phyloP scores from a whole-genome alignment of 2,113 vertebrate genomes.

The Eudyptes chrysolophus region DNA sequence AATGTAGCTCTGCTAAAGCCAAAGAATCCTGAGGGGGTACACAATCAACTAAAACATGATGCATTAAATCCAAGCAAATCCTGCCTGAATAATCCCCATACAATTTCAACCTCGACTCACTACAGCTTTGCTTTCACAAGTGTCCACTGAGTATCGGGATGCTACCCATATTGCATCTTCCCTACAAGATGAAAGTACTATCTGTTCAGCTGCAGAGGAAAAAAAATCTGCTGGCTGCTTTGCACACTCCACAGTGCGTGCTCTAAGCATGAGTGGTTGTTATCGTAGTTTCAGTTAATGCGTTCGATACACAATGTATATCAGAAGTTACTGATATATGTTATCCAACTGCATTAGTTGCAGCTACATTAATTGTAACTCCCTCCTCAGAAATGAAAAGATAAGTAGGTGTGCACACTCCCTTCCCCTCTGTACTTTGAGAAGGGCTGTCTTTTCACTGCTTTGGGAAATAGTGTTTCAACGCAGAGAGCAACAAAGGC shows the following conservation, averaged over 20 bases:
- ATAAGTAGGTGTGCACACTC: background rate
- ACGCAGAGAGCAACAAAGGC: background rate
- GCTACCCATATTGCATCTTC: background rate
- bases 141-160: background rate
- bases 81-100: background rate
- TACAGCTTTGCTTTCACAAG: background rate
- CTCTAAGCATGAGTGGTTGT: background rate
- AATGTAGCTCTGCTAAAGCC: background rate
- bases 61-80: background rate
- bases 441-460: background rate
- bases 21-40: background rate
- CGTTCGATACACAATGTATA: rapidly evolving
- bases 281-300: rapidly evolving
- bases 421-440: background rate
- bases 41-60: background rate
- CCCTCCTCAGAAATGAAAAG: rapidly evolving
- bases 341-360: background rate
- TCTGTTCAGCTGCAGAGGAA: background rate
- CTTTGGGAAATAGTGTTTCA: background rate
- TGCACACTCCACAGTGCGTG: background rate
- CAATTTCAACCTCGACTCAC: background rate
- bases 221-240: background rate
- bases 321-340: background rate
- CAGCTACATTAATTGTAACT: background rate
- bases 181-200: background rate